Conservation (phyloP, 1,140 invertebrate genomes). For the Anoplolepis gracilipes region DNA sequence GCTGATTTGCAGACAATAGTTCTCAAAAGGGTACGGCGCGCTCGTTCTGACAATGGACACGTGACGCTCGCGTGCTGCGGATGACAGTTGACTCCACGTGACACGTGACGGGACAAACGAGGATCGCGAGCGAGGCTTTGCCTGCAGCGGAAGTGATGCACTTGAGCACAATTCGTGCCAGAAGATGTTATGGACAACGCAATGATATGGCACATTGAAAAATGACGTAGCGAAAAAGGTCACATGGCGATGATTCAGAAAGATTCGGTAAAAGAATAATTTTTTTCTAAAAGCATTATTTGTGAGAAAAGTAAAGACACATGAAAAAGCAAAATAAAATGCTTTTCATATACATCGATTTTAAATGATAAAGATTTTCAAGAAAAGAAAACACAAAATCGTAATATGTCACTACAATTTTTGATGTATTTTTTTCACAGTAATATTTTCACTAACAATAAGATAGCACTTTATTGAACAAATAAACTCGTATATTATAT, state of each 20-base stretch:
- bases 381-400: too few relatives aligned
- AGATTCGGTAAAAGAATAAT: neutral
- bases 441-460: neutral
- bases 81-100: conserved; percentile 74
- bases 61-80: conserved; percentile 72
- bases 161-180: conserved; percentile 49
- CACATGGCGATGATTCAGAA: neutral
- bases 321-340: too few relatives aligned
- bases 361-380: too few relatives aligned
- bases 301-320: too few relatives aligned
- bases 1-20: conserved; percentile 77
- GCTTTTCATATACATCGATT: too few relatives aligned
- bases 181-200: conserved; percentile 48
- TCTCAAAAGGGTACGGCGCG: conserved; percentile 68
- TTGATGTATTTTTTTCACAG: too few relatives aligned
- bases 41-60: conserved; percentile 68
- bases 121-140: conserved; percentile 46
- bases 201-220: conserved; percentile 29
- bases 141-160: conserved; percentile 52
- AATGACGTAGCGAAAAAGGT: neutral
- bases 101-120: conserved; percentile 76
- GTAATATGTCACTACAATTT: too few relatives aligned
- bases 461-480: neutral
- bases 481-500: too few relatives aligned
- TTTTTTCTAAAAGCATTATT: neutral